Conservation (phyloP, 2,888 invertebrate genomes). For the Latrodectus elegans region DNA sequence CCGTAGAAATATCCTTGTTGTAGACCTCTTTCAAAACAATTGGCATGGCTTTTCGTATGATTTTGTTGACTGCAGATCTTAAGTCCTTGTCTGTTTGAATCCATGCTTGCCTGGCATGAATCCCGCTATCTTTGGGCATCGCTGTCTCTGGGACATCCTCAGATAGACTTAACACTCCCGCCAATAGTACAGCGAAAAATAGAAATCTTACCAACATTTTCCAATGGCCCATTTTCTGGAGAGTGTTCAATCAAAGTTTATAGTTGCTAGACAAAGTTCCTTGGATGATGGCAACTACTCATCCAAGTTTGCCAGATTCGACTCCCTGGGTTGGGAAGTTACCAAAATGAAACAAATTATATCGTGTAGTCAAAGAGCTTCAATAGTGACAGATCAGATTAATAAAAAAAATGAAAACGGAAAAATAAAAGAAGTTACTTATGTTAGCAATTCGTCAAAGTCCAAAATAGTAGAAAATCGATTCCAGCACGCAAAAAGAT, state of each 20-base stretch:
- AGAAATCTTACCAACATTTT: background rate
- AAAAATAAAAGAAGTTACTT: too few relatives aligned
- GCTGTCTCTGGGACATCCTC: background rate
- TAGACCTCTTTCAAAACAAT: constrained; percentile 51
- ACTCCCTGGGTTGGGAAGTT: too few relatives aligned
- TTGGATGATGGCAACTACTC: too few relatives aligned
- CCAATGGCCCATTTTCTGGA: background rate
- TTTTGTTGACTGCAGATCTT: constrained; percentile 24
- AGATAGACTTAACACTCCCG: background rate
- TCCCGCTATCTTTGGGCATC: background rate
- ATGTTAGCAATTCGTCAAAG: too few relatives aligned
- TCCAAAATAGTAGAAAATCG: too few relatives aligned
- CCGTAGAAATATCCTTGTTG: constrained; percentile 38
- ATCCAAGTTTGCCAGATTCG: too few relatives aligned
- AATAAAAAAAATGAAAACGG: too few relatives aligned
- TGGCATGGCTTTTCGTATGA: constrained; percentile 39
- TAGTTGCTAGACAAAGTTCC: too few relatives aligned
- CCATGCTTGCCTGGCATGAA: constrained; percentile 32
- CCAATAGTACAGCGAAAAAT: background rate
- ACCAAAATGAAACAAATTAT: too few relatives aligned
- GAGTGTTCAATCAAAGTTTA: too few relatives aligned
- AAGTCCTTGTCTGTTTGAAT: constrained; percentile 29
- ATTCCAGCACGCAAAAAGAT: background rate
- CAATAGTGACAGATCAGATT: too few relatives aligned
- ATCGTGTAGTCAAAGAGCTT: too few relatives aligned